Percentiles rank a stretch among this genome's conserved stretches.
Conservation (phyloP, 2,797 vertebrate genomes). For the Pseudopleuronectes americanus region DNA sequence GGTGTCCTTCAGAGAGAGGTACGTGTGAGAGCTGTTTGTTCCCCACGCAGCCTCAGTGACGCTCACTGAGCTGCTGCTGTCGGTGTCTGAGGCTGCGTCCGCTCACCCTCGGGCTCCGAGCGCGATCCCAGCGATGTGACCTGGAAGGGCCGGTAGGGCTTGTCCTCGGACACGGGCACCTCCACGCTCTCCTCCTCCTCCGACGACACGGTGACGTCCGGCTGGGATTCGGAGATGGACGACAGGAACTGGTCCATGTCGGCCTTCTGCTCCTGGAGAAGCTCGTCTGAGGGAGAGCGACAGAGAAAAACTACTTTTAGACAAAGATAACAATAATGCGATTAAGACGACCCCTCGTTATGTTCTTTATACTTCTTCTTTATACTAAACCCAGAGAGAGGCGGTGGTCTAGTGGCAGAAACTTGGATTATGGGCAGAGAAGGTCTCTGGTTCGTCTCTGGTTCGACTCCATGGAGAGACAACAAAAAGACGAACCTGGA, state of each 20-base stretch:
- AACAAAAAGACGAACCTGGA: no score
- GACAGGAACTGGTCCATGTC: slow-evolving; percentile 97
- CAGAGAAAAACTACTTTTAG: background rate
- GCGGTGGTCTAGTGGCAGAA: no score
- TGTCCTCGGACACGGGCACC: slow-evolving; percentile 83
- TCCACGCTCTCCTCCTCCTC: slow-evolving; percentile 93
- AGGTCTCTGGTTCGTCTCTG: no score
- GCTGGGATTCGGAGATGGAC: slow-evolving; percentile 92
- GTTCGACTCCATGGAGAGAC: no score
- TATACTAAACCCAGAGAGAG: background rate
- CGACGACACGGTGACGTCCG: slow-evolving; percentile 91
- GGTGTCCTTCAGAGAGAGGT: slow-evolving; percentile 39
- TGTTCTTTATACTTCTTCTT: background rate
- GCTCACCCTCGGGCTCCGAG: slow-evolving; percentile 91
- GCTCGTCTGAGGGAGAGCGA: slow-evolving; percentile 84
- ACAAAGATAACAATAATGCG: background rate
- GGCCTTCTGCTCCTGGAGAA: slow-evolving; percentile 93
- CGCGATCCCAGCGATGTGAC: slow-evolving; percentile 92
- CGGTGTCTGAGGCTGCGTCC: slow-evolving; percentile 4
- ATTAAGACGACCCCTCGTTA: background rate
- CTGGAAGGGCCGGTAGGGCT: slow-evolving; percentile 92
- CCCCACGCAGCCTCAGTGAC: slow-evolving; percentile 18
- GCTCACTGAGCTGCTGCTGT: background rate
- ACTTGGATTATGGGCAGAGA: no score
- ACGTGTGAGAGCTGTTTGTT: slow-evolving; percentile 22